A percentile compares a stretch with the other conserved stretches of the same genome.
Evolutionary conservation across 2,113 vertebrate species (phyloP).

Genomic region (Maccullochella peelii): DNA sequence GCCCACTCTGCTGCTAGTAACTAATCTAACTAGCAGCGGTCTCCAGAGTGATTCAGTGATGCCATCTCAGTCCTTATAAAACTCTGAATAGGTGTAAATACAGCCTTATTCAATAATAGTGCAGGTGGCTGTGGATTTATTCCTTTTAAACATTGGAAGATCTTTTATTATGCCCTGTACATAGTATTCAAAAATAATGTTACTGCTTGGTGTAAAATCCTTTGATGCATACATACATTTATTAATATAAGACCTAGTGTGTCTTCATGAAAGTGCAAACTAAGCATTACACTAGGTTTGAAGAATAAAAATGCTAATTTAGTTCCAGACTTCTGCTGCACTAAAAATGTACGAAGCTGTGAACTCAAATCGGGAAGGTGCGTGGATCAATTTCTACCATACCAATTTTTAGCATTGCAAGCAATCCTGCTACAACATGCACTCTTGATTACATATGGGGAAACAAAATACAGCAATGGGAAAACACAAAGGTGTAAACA

Average conservation of each 20-base stretch:
- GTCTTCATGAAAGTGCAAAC: background rate
- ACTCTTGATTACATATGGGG: background rate
- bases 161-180: background rate
- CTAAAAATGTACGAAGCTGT: background rate
- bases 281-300: background rate
- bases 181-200: background rate
- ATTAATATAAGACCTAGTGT: background rate
- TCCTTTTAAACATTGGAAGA: background rate
- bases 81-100: background rate
- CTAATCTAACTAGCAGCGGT: background rate
- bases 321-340: background rate
- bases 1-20: background rate
- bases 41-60: background rate
- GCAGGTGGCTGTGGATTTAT: background rate
- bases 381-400: background rate
- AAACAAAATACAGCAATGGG: conserved; percentile 11
- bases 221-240: background rate
- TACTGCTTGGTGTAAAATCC: background rate
- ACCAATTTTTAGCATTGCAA: background rate
- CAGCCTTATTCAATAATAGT: background rate
- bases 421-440: conserved; percentile 12
- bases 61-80: background rate
- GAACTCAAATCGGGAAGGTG: background rate
- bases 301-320: background rate
- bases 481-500: conserved; percentile 5